These are phyloP conservation scores for Tauraco erythrolophus DNA, from an alignment of 2,113 vertebrate species.

Conservation along the genomic window DNA sequence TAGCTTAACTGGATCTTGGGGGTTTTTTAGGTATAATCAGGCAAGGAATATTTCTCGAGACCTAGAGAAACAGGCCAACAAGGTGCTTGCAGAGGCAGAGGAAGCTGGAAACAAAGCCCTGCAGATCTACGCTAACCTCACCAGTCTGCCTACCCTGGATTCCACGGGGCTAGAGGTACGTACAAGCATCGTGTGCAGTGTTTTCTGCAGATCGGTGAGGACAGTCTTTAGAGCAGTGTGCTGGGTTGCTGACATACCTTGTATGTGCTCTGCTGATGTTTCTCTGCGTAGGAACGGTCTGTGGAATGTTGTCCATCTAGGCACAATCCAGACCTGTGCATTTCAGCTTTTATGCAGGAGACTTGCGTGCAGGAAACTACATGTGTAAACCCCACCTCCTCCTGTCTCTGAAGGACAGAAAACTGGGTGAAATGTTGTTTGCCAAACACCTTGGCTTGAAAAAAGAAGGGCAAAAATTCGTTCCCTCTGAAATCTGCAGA, in stretches of 20 bases:
- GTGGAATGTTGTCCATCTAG: not conserved
- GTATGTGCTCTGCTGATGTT: not conserved
- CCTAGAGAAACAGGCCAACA: constrained; percentile 92
- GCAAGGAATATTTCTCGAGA: constrained; percentile 90
- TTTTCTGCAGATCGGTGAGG: not conserved
- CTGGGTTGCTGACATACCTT: not conserved
- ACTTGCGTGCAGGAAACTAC: not conserved
- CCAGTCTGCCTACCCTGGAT: constrained; percentile 85
- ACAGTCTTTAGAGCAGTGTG: too few species aligned
- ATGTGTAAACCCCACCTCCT: not conserved
- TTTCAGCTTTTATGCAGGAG: not conserved
- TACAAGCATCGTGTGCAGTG: not conserved
- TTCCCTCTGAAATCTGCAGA: not conserved
- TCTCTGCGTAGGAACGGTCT: not conserved
- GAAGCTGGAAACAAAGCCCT: constrained; percentile 89
- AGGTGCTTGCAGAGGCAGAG: constrained; percentile 88
- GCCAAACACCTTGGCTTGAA: not conserved
- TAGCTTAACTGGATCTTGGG: not conserved
- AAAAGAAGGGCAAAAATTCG: not conserved
- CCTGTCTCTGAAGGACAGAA: not conserved
- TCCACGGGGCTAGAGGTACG: constrained; percentile 86
- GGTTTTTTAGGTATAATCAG: constrained; percentile 86
- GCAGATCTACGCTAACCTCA: constrained; percentile 92
- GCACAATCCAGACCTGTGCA: not conserved
- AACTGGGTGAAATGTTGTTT: not conserved